Evolutionary conservation across 2,113 vertebrate species (phyloP).

Genomic region (Eurystomus gularis): DNA sequence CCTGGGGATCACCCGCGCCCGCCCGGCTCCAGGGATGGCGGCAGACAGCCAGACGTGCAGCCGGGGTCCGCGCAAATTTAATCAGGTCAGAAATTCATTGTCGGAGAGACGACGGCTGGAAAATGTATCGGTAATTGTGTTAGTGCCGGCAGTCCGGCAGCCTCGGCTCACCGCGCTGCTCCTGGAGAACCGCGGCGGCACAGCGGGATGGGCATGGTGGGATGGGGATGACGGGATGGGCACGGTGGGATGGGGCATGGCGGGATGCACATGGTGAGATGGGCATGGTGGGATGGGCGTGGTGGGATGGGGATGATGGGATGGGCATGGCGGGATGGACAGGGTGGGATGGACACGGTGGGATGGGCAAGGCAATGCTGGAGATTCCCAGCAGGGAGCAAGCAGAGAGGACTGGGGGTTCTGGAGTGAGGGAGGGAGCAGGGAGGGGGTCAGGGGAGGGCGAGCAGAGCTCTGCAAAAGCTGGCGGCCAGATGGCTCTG

Average conservation of each 20-base stretch:
- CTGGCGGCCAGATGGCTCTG: neutral
- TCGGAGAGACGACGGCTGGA: neutral
- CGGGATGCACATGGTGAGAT: too few relatives aligned
- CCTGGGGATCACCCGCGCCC: neutral
- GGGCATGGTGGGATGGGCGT: neutral
- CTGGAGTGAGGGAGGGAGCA: neutral
- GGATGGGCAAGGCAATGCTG: neutral
- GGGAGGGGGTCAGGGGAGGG: neutral
- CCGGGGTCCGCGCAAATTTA: neutral
- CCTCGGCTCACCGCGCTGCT: neutral
- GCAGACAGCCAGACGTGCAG: neutral
- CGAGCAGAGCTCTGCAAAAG: neutral
- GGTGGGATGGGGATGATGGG: too few relatives aligned
- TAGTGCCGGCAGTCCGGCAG: neutral
- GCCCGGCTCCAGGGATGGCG: neutral
- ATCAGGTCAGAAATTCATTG: conserved; percentile 28
- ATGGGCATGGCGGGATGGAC: neutral
- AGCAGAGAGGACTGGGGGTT: neutral
- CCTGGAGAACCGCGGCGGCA: neutral
- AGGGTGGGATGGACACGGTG: neutral
- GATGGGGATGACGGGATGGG: neutral
- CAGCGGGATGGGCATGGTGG: fast-evolving
- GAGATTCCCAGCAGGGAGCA: neutral
- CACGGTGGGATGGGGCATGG: too few relatives aligned
- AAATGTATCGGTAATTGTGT: neutral